Conservation (phyloP, 2,113 vertebrate species). For the Solea senegalensis region DNA sequence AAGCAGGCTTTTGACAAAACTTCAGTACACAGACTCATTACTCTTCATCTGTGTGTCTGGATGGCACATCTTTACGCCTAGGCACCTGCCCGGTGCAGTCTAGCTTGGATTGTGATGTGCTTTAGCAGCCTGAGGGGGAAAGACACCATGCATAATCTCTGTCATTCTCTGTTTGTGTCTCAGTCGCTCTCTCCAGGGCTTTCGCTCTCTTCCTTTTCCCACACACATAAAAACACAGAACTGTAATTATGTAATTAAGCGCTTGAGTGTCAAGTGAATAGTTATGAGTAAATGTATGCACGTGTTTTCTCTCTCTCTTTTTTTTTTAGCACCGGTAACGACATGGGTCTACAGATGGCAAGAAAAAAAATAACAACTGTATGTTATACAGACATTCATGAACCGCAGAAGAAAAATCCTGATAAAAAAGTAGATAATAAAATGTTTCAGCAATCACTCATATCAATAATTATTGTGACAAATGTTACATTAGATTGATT, state of each 20-base stretch:
- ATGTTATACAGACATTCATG: background rate
- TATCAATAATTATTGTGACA: no score
- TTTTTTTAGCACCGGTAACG: background rate
- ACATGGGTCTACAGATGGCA: background rate
- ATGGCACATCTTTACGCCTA: conserved; percentile 51
- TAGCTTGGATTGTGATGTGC: conserved; percentile 53
- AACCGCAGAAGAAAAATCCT: background rate
- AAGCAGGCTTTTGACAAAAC: conserved; percentile 63
- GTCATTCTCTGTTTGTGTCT: conserved; percentile 38
- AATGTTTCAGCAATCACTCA: no score
- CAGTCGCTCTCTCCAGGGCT: conserved; percentile 28
- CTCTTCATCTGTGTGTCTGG: conserved; percentile 67
- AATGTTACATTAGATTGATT: no score
- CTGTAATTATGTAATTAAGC: conserved; percentile 22
- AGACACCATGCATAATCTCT: conserved; percentile 51
- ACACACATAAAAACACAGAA: conserved; percentile 8
- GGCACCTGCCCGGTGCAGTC: conserved; percentile 60
- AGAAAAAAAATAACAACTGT: background rate
- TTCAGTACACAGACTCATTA: conserved; percentile 65
- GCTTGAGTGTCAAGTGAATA: background rate
- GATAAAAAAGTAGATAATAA: no score
- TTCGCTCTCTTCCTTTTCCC: background rate
- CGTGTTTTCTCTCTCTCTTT: background rate
- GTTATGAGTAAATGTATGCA: conserved; percentile 28
- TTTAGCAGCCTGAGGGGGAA: conserved; percentile 49